Conservation (phyloP, 2,888 invertebrate species). For the Mechanitis mazaeus region DNA sequence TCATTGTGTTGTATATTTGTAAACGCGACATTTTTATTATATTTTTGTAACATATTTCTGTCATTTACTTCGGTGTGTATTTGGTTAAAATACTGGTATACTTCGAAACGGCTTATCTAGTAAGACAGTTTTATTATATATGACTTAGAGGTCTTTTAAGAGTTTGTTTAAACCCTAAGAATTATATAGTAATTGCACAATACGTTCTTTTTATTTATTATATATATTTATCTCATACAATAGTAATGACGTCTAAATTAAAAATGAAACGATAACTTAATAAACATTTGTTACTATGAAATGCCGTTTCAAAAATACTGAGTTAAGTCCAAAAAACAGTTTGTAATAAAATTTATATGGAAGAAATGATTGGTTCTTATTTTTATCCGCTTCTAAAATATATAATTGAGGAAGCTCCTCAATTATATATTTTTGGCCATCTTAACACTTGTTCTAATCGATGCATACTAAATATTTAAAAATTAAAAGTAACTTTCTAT, state of each 20-base stretch:
- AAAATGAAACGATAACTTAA: slow-evolving; percentile 5
- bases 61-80: slow-evolving; percentile 38
- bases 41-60: slow-evolving; percentile 67
- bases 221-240: background rate
- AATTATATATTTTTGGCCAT: background rate
- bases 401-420: too few relatives aligned
- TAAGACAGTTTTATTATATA: slow-evolving; percentile 8
- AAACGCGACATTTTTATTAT: slow-evolving; percentile 55
- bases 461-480: too few relatives aligned
- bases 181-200: slow-evolving; percentile 6
- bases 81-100: slow-evolving; percentile 28
- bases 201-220: background rate
- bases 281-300: slow-evolving; percentile 31
- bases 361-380: slow-evolving; percentile 47
- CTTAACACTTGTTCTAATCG: too few relatives aligned
- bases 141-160: background rate
- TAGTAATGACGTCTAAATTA: slow-evolving; percentile 2
- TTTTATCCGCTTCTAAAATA: slow-evolving; percentile 21
- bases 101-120: slow-evolving; percentile 53
- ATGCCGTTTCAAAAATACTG: slow-evolving; percentile 60
- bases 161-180: background rate
- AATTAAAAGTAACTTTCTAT: too few relatives aligned
- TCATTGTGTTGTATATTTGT: slow-evolving; percentile 59
- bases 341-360: slow-evolving; percentile 76
- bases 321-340: slow-evolving; percentile 68